Percentiles rank a stretch among this genome's conserved stretches.
phyloP scores from a whole-genome alignment of 2,888 invertebrate genomes.

The Linyphia triangularis region DNA sequence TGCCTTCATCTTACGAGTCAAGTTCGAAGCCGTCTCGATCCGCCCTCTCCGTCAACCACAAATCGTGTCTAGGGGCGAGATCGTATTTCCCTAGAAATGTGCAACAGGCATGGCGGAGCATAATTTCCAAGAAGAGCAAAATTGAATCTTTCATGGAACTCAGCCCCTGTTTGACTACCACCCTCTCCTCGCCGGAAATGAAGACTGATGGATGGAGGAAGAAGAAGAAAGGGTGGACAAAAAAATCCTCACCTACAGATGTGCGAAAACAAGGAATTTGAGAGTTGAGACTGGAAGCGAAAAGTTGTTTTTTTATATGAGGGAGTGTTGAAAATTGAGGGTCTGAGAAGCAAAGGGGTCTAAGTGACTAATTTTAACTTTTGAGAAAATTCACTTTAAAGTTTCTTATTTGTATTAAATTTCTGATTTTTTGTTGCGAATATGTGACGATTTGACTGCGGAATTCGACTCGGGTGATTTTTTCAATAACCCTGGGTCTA shows the following conservation, averaged over 20 bases:
- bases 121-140: slow-evolving; percentile 1
- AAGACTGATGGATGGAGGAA: not conserved
- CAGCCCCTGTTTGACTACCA: not conserved
- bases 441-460: too few species aligned
- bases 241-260: not conserved
- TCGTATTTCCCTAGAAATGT: slow-evolving; percentile 18
- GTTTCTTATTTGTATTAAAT: too few species aligned
- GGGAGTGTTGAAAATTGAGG: too few species aligned
- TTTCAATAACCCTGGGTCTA: too few species aligned
- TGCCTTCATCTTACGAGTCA: too few species aligned
- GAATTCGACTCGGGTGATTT: too few species aligned
- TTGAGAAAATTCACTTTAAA: too few species aligned
- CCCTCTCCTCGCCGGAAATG: not conserved
- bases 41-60: slow-evolving; percentile 19
- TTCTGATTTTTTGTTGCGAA: too few species aligned
- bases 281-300: not conserved
- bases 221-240: not conserved
- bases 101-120: slow-evolving; percentile 13
- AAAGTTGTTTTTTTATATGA: not conserved
- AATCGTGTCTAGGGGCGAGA: slow-evolving; percentile 27
- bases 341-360: too few species aligned
- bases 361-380: too few species aligned
- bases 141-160: not conserved
- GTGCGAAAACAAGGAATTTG: not conserved
- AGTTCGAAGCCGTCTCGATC: not conserved